Evolutionary conservation across 2,797 vertebrate genomes (phyloP), one percentile per base, ranked within the genome.

Genomic region (Sparidentex hasta): DNA sequence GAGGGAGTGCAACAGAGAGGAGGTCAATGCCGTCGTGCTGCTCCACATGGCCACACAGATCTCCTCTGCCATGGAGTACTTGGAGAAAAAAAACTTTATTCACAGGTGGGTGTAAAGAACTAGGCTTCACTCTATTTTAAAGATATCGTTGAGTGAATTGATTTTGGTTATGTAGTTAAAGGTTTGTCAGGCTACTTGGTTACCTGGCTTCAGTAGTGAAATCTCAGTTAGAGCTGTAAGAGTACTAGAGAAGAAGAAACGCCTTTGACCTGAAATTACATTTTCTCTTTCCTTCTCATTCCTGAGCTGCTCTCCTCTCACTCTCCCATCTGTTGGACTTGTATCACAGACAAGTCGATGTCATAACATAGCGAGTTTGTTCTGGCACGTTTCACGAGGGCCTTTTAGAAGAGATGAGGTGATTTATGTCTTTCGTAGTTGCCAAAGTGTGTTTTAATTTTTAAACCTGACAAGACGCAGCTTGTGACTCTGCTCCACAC

Each of bases 31-130:
- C 0, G 98, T 99, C 92, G 98, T 99, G 93, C 96, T 99, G 71
- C 97, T 99, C 0, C 95, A 99, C 94, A 99, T 99, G 98, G 98
- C 98, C 74, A 99, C 98, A 3, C 98, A 99, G 95, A 99, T 99
- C 95, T 99, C 98, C 65, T 99, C 98, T 0, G 98, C 98, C 85
- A 99, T 99, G 98, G 98, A 99, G 88, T 99, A 99, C 90, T 93
- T 99, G 93, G 98, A 99, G 96, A 99, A 97, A 94, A 99, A 99
- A 63, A 99, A 99, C 94, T 99, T 99, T 87, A 99, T 99, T 81
- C 98, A 99, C 95, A 97, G 98, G 98, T 98, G 84, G 51, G 74
- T 52, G 18, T 17, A 1, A 23, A 48, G 11, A 27, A 9, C 27
- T 21, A 38, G 8, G 8, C 33, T 38, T 54, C 9, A 38, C 9